A percentile compares a stretch with the other conserved stretches of the same genome.
Conservation (phyloP, 2,113 vertebrate genomes). For the Sakesphorus luctuosus region DNA sequence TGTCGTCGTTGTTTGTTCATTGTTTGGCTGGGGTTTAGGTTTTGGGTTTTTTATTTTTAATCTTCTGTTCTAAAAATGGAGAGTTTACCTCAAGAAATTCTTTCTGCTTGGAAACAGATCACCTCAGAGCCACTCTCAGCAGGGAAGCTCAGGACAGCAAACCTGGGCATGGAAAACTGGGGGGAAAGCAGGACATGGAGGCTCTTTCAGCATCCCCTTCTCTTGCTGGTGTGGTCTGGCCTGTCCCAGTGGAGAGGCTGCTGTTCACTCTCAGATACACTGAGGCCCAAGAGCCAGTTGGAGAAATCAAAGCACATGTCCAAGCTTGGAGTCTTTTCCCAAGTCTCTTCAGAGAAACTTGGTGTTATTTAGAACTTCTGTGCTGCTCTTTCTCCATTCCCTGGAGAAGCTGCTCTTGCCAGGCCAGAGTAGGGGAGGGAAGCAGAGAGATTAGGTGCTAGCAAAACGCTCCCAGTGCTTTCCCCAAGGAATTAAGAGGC, state of each 20-base stretch:
- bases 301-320: background rate
- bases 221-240: background rate
- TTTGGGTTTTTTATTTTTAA: background rate
- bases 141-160: constrained; percentile 9
- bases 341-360: constrained; percentile 6
- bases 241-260: background rate
- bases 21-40: background rate
- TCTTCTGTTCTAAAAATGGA: constrained; percentile 69
- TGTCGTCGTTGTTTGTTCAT: background rate
- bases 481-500: background rate
- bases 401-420: constrained; percentile 24
- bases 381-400: constrained; percentile 13
- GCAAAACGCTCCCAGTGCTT: constrained; percentile 40
- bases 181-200: background rate
- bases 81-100: constrained; percentile 78
- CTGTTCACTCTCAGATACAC: background rate
- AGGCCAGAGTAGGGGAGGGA: background rate
- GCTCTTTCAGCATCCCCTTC: constrained; percentile 8
- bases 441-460: constrained; percentile 55
- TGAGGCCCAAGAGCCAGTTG: background rate
- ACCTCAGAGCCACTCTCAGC: background rate
- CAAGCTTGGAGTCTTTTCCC: background rate
- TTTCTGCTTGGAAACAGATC: constrained; percentile 74
- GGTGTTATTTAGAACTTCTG: background rate
- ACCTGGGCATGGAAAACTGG: background rate